Percentiles rank a stretch among this genome's conserved stretches.
Evolutionary conservation across 2,888 invertebrate genomes (phyloP).

Genomic region (Schrankia costaestrigalis): DNA sequence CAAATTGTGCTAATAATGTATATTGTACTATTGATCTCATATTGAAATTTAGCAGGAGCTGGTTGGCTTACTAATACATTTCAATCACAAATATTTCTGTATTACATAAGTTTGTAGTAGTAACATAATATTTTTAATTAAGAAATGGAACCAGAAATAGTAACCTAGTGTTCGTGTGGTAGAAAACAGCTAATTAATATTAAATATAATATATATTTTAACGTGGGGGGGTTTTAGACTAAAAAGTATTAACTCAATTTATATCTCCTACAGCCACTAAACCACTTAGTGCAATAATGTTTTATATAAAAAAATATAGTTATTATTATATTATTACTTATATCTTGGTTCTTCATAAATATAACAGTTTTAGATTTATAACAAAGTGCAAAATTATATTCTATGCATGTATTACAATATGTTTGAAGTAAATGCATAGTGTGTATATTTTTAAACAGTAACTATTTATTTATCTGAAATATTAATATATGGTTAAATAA

Average conservation of each 20-base stretch:
- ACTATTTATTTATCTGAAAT: constrained; percentile 69
- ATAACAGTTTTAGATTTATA: constrained; percentile 19
- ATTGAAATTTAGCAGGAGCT: constrained; percentile 38
- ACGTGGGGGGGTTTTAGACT: too few relatives aligned
- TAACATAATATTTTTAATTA: constrained; percentile 19
- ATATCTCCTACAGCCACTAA: too few relatives aligned
- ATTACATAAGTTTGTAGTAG: constrained; percentile 17
- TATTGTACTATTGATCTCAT: constrained; percentile 64
- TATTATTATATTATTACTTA: too few relatives aligned
- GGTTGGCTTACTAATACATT: constrained; percentile 31
- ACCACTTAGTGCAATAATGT: constrained; percentile 46
- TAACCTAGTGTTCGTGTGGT: constrained; percentile 41
- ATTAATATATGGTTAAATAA: constrained; percentile 68
- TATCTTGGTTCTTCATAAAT: constrained; percentile 17
- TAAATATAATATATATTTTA: too few relatives aligned
- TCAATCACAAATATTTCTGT: constrained; percentile 43
- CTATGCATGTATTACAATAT: constrained; percentile 48
- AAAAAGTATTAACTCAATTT: too few relatives aligned
- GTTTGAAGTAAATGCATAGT: constrained; percentile 48
- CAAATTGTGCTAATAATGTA: constrained; percentile 35
- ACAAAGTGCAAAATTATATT: constrained; percentile 43
- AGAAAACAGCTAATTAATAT: constrained; percentile 34
- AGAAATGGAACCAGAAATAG: constrained; percentile 39
- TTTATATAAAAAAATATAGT: too few relatives aligned
- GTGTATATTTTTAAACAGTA: constrained; percentile 54